A percentile compares a stretch with the other conserved stretches of the same genome.
Conservation (phyloP, 37 sponge, comb jelly and placozoan genomes). For the Halisarca cf. caerulea region DNA sequence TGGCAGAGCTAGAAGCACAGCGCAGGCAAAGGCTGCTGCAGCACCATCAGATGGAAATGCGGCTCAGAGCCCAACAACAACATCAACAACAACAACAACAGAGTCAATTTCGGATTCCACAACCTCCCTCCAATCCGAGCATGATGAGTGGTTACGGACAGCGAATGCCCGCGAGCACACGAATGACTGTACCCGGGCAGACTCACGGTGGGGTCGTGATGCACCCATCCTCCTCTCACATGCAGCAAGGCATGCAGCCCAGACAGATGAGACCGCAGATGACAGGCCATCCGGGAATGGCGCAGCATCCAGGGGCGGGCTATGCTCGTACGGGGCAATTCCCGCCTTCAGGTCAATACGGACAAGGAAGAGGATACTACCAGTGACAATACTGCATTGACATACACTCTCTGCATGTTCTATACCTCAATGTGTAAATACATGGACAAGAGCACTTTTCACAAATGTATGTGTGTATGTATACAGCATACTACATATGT, state of each 20-base stretch:
- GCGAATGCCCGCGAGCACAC: too few species aligned
- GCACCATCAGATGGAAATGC: neutral
- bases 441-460: too few species aligned
- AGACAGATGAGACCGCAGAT: neutral
- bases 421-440: too few species aligned
- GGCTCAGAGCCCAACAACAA: neutral
- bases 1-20: neutral
- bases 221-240: neutral
- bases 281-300: neutral
- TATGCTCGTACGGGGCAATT: neutral
- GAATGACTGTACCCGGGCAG: neutral
- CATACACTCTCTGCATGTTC: too few species aligned
- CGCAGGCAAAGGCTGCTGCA: neutral
- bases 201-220: neutral
- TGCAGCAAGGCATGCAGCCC: neutral
- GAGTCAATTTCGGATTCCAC: neutral
- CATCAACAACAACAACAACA: constrained; percentile 10
- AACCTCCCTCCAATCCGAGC: neutral
- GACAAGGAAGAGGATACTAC: neutral
- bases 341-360: neutral
- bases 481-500: too few species aligned
- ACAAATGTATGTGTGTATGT: too few species aligned
- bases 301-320: neutral
- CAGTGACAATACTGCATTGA: neutral
- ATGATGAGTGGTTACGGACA: neutral